These are phyloP conservation scores for Scomber scombrus DNA, from an alignment of 2,113 vertebrate genomes.

Conservation along the genomic window DNA sequence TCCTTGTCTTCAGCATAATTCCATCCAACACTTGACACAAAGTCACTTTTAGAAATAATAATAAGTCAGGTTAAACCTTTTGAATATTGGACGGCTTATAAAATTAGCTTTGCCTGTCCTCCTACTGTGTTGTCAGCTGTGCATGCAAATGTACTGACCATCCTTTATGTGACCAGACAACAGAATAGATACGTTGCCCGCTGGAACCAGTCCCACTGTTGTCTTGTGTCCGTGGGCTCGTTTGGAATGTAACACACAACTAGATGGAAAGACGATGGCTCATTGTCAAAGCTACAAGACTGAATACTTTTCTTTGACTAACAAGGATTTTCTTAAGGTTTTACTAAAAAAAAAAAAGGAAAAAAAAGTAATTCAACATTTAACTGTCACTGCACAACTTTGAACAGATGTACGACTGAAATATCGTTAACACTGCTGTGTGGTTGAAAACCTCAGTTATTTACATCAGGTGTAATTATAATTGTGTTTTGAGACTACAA, in stretches of 20 bases:
- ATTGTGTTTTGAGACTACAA: too few relatives aligned
- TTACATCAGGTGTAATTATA: too few relatives aligned
- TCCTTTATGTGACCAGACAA: background rate
- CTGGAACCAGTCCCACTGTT: slow-evolving; percentile 43
- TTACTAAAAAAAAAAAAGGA: slow-evolving; percentile 5
- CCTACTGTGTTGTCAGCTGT: background rate
- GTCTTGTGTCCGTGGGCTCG: slow-evolving; percentile 53
- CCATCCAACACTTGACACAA: too few relatives aligned
- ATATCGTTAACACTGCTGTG: too few relatives aligned
- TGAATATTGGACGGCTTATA: background rate
- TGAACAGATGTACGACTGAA: background rate
- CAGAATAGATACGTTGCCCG: background rate
- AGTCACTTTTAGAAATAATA: too few relatives aligned
- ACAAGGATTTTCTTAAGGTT: slow-evolving; percentile 25
- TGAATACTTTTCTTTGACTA: slow-evolving; percentile 38
- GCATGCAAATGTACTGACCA: background rate
- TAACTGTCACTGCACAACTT: too few relatives aligned
- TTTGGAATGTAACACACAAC: slow-evolving; percentile 54
- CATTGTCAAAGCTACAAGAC: slow-evolving; percentile 39
- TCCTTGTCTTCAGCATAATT: too few relatives aligned
- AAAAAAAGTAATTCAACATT: slow-evolving; percentile 3
- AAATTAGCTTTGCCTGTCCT: background rate
- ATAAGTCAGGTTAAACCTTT: too few relatives aligned
- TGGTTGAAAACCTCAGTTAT: too few relatives aligned
- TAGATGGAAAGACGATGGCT: slow-evolving; percentile 39